A percentile compares a stretch with the other conserved stretches of the same genome.
Evolutionary conservation across 2,113 vertebrate species (phyloP).

Genomic region (Gnathonemus echidnorhynchus): DNA sequence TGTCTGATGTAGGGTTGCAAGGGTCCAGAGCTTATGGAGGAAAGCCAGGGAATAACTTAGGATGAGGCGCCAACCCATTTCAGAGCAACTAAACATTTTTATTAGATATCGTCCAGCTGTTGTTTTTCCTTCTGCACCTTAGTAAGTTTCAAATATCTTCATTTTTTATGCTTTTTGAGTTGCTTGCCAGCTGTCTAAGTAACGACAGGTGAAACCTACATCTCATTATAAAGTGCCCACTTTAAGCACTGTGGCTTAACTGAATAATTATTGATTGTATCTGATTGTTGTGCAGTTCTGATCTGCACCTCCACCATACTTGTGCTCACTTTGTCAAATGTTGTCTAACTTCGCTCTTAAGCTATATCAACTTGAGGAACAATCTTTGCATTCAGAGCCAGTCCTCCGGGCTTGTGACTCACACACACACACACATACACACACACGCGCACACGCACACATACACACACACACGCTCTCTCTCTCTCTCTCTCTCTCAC

Average conservation of each 20-base stretch:
- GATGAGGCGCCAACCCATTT: neutral
- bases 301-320: constrained; percentile 41
- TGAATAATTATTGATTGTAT: constrained; percentile 52
- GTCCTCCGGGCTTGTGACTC: constrained; percentile 66
- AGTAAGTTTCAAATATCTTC: neutral
- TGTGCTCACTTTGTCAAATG: constrained; percentile 42
- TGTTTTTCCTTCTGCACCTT: neutral
- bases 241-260: neutral
- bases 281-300: constrained; percentile 59
- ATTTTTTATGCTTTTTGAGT: neutral
- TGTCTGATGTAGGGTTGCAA: neutral
- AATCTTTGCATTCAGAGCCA: constrained; percentile 80
- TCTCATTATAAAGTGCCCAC: neutral
- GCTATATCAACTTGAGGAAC: constrained; percentile 80
- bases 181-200: neutral
- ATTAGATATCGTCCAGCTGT: neutral
- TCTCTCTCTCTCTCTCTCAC: no score
- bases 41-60: neutral
- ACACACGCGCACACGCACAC: constrained; percentile 55
- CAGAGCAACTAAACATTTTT: neutral
- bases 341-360: constrained; percentile 75
- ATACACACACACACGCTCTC: constrained; percentile 26
- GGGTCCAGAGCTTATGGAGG: neutral
- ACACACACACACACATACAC: constrained; percentile 57
- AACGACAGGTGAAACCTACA: neutral